Evolutionary conservation across 2,797 vertebrate species (phyloP), one percentile per base, ranked within the genome.

Genomic region (Mionectes olivaceus): DNA sequence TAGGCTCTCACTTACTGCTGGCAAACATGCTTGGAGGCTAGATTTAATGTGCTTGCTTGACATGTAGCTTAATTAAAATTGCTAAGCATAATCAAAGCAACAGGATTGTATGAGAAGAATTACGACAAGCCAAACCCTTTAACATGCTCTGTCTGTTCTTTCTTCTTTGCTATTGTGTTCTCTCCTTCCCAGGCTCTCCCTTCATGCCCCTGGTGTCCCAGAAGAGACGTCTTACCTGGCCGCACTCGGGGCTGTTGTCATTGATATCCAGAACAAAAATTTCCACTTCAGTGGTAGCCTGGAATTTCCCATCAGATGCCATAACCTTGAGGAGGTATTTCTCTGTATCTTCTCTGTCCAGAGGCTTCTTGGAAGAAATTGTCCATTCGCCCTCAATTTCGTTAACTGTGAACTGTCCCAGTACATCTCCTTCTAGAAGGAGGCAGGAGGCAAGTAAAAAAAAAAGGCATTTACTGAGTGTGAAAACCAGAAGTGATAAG

Each of bases 211-310:
- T 5, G 1, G 5, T 35, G 67, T 56, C 39, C 73, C 82, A 50
- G 39, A 47, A 39, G 56, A 64, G 25, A 21, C 0, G 0, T 56
- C 95, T 97, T 95, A 99, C 99, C 99, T 99, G 98, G 32, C 99
- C 98, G 39, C 99, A 99, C 94, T 98, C 97, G 1, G 99, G 99
- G 92, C 98, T 99, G 98, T 99, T 99, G 97, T 99, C 99, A 37
- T 99, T 99, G 96, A 99, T 98, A 96, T 99, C 99, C 94, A 99
- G 95, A 77, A 99, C 98, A 35, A 98, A 98, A 92, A 99, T 95
- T 74, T 99, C 99, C 68, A 99, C 98, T 2, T 96, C 97, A 0
- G 98, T 98, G 1, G 98, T 97, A 53, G 98, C 98, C 96, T 99
- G 98, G 80, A 99, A 99, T 95, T 98, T 99, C 79, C 99, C 99